phyloP scores from a whole-genome alignment of 2,888 invertebrate species.

The Pecten maximus region DNA sequence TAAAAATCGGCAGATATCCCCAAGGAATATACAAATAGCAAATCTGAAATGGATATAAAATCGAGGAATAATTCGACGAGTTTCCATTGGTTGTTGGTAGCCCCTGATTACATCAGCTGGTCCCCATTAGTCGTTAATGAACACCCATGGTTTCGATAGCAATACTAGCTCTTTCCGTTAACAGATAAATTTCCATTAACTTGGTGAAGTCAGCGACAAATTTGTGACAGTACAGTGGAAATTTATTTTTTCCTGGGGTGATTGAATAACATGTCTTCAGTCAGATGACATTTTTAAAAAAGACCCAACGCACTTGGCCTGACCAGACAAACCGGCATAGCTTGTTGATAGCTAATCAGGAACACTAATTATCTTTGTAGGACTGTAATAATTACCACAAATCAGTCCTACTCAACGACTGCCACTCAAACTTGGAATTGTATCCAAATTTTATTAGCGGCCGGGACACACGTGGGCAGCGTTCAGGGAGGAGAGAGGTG shows the following conservation, averaged over 20 bases:
- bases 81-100: not conserved
- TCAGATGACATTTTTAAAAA: not conserved
- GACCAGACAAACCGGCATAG: not conserved
- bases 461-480: not conserved
- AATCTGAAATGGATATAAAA: slow-evolving; percentile 5
- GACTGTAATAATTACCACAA: not conserved
- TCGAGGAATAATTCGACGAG: not conserved
- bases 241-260: not conserved
- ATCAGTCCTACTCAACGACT: not conserved
- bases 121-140: not conserved
- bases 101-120: not conserved
- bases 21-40: not conserved
- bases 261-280: slow-evolving; percentile 24
- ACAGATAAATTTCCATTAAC: not conserved
- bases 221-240: not conserved
- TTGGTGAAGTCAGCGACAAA: slow-evolving; percentile 11
- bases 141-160: not conserved
- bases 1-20: not conserved
- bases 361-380: not conserved
- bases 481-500: not conserved
- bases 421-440: not conserved
- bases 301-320: not conserved
- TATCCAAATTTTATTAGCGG: not conserved
- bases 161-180: not conserved
- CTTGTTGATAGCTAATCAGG: slow-evolving; percentile 21